Evolutionary conservation across 2,888 invertebrate genomes (phyloP).

Genomic region (Phengaris alcon): DNA sequence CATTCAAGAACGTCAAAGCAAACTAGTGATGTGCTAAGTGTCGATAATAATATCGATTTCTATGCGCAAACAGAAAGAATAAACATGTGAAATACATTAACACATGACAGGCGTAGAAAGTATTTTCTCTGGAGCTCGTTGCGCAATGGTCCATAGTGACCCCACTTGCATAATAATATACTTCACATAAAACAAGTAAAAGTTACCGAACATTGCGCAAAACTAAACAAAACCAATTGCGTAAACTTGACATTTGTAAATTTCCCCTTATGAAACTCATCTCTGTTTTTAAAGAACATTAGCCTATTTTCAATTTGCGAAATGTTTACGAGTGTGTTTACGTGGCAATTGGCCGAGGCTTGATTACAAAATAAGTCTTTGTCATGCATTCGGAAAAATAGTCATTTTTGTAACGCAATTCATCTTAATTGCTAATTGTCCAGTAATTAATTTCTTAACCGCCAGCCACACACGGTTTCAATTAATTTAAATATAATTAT

Average conservation of each 20-base stretch:
- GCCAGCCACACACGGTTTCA: background rate
- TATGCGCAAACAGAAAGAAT: conserved; percentile 16
- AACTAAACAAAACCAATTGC: conserved; percentile 61
- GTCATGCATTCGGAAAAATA: background rate
- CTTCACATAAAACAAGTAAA: conserved; percentile 56
- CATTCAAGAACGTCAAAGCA: background rate
- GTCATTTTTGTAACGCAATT: conserved; percentile 6
- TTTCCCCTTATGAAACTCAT: conserved; percentile 38
- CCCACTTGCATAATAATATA: conserved; percentile 70
- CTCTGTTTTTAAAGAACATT: conserved; percentile 25
- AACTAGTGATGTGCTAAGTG: conserved; percentile 8
- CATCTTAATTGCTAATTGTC: background rate
- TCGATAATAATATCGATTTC: conserved; percentile 27
- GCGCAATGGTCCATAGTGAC: conserved; percentile 64
- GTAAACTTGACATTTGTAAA: conserved; percentile 64
- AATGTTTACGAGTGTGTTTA: conserved; percentile 8
- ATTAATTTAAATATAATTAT: conserved; percentile 3
- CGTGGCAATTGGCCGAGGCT: background rate
- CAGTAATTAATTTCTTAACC: background rate
- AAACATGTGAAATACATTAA: conserved; percentile 27
- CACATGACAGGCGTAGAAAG: conserved; percentile 53
- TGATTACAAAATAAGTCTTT: background rate
- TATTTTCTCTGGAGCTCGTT: conserved; percentile 61
- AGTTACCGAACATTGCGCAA: conserved; percentile 65
- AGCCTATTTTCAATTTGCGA: conserved; percentile 26